These are phyloP conservation scores for Acanthosepion lycidas DNA, from an alignment of 2,888 invertebrate genomes.

Conservation along the genomic window DNA sequence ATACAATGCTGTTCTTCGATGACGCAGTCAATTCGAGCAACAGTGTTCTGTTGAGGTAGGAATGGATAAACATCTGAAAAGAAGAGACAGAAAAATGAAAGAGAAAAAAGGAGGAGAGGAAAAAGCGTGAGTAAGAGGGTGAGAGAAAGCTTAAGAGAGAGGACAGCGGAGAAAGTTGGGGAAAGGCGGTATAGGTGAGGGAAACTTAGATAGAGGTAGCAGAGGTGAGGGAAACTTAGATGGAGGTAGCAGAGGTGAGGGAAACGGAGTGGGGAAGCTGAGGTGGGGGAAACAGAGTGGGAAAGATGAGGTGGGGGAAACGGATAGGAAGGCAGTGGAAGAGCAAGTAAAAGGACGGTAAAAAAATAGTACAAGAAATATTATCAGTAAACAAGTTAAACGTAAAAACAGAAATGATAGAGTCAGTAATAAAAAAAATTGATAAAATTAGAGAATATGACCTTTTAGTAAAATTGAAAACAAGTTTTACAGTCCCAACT, in stretches of 20 bases:
- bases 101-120: no score
- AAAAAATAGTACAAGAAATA: neutral
- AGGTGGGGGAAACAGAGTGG: no score
- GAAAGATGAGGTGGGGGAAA: neutral
- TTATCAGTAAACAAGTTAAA: neutral
- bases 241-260: no score
- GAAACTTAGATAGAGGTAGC: neutral
- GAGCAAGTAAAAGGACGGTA: no score
- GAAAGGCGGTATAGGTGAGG: neutral
- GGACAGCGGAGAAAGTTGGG: neutral
- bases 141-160: no score
- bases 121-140: neutral
- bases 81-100: no score
- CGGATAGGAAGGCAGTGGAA: no score
- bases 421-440: no score
- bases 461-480: no score
- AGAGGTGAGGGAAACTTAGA: neutral
- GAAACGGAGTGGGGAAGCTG: neutral
- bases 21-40: neutral
- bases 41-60: neutral
- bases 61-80: neutral
- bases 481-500: no score
- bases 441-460: no score
- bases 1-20: neutral
- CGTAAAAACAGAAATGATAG: no score